Base-by-base conservation (phyloP, 2,113 vertebrate genomes). In the Podarcis muralis region DNA sequence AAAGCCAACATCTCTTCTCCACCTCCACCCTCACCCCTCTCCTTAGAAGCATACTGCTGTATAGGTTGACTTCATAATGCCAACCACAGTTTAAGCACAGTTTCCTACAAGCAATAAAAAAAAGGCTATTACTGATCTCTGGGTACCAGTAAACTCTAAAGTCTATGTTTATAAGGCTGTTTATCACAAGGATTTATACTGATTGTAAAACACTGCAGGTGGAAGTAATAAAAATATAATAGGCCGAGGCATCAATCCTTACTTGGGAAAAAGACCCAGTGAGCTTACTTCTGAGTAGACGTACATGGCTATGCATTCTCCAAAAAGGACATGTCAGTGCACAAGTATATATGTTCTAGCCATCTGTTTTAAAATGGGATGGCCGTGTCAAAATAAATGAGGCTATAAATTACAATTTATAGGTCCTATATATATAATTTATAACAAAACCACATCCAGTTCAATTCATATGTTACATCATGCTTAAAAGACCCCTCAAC, bases 121-220 rank as follows among this genome's bases (percentile, higher is more conserved):
- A 92, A 75, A n/a, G 27, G 92, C 84, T 87, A 68, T 12, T 71
- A 86, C 75, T 22, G 4, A 92, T 32, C 35, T 43, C 65, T 91
- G 75, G 59, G 5, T 88, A 75, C 62, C 89, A 92, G 87, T 93
- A 95, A 93, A 91, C 0, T 76, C 68, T 65, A 85, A 57, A 93
- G 43, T 9, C 92, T 94, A 91, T 92, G 80, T 94, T 92, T 88
- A 71, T 87, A 90, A 86, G 6, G 32, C 1, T 84, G 77, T 59
- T 22, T 66, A 92, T 94, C 85, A 89, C 59, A 81, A 88, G 78
- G 68, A 92, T 93, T 94, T 92, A 91, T 88, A 77, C 8, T 81
- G 74, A 57, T 13, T 35, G 80, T 92, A 91, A 94, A 92, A 88
- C 86, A 78, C 48, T 89, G 40, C 37, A 93, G 77, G 48, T 88